Evolutionary conservation across 2,797 vertebrate genomes (phyloP).

Genomic region (Cossypha niveicapilla): DNA sequence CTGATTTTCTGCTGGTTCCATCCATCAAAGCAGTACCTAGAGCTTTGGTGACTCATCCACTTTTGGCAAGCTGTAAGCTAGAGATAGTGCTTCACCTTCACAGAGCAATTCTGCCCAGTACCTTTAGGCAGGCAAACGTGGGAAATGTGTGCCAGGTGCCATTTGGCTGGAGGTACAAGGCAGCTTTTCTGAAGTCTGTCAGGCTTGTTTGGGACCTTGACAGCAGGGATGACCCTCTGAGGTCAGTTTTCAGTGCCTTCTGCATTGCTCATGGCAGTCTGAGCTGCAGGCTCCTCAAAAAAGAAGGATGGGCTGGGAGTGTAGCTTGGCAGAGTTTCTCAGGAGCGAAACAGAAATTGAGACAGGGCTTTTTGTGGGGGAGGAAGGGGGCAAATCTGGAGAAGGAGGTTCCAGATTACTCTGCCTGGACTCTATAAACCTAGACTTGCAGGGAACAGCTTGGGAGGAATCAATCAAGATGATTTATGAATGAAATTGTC

Average conservation of each 20-base stretch:
- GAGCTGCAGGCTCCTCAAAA: neutral
- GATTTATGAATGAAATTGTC: slow-evolving; percentile 17
- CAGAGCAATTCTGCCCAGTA: neutral
- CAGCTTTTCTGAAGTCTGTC: neutral
- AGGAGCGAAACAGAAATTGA: neutral
- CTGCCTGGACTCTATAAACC: neutral
- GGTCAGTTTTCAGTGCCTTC: neutral
- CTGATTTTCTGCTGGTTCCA: neutral
- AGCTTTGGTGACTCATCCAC: neutral
- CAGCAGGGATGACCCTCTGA: neutral
- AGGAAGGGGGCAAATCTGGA: accelerated
- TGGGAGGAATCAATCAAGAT: neutral
- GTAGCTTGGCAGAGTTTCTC: neutral
- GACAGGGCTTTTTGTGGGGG: neutral
- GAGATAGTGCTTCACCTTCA: neutral
- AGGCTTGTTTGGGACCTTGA: neutral
- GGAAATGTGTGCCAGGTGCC: neutral
- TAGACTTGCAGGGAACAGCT: neutral
- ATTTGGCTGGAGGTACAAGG: neutral
- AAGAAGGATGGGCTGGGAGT: neutral
- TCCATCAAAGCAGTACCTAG: neutral
- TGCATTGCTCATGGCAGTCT: neutral
- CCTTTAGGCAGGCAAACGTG: neutral
- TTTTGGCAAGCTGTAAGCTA: neutral
- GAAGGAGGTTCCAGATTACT: neutral